These are phyloP conservation scores for Pseudomugil tenellus DNA, from an alignment of 2,797 vertebrate genomes.

Conservation along the genomic window DNA sequence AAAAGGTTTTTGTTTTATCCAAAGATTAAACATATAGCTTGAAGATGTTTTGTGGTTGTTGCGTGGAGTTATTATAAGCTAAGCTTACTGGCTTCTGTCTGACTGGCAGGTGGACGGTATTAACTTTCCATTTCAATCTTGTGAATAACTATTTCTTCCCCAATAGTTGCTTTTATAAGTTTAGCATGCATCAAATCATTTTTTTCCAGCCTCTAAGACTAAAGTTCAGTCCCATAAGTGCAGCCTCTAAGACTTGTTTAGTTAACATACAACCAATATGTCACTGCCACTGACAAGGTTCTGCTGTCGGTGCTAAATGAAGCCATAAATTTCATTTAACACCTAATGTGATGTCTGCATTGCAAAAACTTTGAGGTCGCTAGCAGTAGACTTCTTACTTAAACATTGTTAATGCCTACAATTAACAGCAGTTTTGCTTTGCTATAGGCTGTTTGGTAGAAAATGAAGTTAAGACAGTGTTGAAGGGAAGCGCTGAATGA, in stretches of 20 bases:
- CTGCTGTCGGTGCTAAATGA: slow-evolving; percentile 9
- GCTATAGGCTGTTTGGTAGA: slow-evolving; percentile 47
- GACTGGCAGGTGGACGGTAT: too few species aligned
- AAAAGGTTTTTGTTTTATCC: neutral
- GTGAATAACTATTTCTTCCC: too few species aligned
- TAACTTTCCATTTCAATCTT: too few species aligned
- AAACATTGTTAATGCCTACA: slow-evolving; percentile 47
- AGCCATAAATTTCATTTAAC: slow-evolving; percentile 14
- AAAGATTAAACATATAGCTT: too few species aligned
- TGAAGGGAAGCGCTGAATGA: slow-evolving; percentile 30
- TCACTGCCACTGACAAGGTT: neutral
- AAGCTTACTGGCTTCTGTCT: too few species aligned
- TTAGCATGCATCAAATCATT: neutral
- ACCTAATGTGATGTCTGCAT: slow-evolving; percentile 24
- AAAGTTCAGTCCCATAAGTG: neutral
- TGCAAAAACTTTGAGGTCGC: slow-evolving; percentile 24
- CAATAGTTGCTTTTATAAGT: neutral
- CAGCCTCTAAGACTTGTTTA: too few species aligned
- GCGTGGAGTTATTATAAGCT: too few species aligned
- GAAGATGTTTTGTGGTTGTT: neutral
- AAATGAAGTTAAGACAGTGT: slow-evolving; percentile 51
- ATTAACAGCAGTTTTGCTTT: slow-evolving; percentile 36
- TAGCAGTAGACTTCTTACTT: slow-evolving; percentile 30
- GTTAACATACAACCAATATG: neutral
- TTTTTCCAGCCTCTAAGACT: neutral